Conservation (phyloP, 2,113 vertebrate species). For the Rutilus rutilus region DNA sequence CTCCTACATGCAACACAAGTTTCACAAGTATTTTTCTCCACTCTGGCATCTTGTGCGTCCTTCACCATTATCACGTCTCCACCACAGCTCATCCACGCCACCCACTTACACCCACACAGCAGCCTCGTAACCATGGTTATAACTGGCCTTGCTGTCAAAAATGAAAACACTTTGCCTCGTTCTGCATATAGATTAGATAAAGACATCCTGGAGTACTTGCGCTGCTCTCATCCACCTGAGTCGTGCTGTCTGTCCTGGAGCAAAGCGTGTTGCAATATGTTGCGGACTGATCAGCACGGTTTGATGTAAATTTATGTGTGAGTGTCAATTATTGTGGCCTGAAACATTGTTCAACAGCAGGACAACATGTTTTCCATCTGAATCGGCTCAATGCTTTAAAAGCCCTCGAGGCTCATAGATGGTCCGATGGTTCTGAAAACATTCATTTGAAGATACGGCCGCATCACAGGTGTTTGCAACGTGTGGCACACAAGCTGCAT, state of each 20-base stretch:
- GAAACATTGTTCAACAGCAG: neutral
- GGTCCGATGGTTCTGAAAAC: conserved; percentile 8
- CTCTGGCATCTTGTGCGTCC: conserved; percentile 64
- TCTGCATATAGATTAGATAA: conserved; percentile 49
- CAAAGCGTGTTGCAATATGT: conserved; percentile 3
- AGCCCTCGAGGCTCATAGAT: neutral
- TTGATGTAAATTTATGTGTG: conserved; percentile 41
- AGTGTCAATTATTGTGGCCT: conserved; percentile 25
- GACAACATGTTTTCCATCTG: conserved; percentile 47
- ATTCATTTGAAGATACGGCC: neutral
- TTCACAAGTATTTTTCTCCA: conserved; percentile 41
- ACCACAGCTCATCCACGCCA: conserved; percentile 63
- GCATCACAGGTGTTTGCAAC: conserved; percentile 1
- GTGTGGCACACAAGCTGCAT: neutral
- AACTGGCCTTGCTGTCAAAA: conserved; percentile 62
- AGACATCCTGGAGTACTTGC: conserved; percentile 20
- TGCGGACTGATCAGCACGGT: conserved; percentile 5
- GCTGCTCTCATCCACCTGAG: conserved; percentile 27
- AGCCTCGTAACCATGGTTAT: conserved; percentile 77
- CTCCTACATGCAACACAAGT: conserved; percentile 49
- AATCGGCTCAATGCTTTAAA: conserved; percentile 17
- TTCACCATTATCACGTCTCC: conserved; percentile 61
- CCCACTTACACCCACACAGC: conserved; percentile 49
- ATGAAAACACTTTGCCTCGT: conserved; percentile 68
- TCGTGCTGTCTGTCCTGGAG: conserved; percentile 43